Base-by-base conservation (phyloP, 2,888 invertebrate species). In the Tiphia femorata region DNA sequence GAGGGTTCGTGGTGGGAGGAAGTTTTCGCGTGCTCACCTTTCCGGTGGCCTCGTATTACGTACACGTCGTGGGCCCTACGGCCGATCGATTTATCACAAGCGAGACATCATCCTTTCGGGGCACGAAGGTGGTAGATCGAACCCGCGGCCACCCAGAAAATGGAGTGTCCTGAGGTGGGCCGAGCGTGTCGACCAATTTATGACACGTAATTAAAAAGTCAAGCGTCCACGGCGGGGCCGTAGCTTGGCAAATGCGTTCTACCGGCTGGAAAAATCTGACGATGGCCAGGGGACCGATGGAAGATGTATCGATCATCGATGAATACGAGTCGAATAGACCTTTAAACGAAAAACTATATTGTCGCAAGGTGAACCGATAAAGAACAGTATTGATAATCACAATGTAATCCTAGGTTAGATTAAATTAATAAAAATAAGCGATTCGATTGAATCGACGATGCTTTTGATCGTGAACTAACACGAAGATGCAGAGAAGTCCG, bases 151-250 rank as follows among this genome's bases (percentile, higher is more conserved):
- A 79, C 56, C 79, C 78, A 77, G 79, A 79, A 79, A 79, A 79
- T 79, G 60, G 77, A 78, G 72, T 78, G 76, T 78, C 78, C 76
- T 70, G 59, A 55, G 76, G 62, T 72, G 67, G 67, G 67, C 74
- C 70, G 67, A 73, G 75, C 77, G 79, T 77, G 72, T 77, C 77
- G 72, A 62, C 68, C 79, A 76, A 79, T 78, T 79, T 79, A 79
- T 79, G 79, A 78, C 77, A 78, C 68, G 75, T 75, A 78, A 79
- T 79, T 79, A 79, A 78, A 78, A 78, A 79, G 76, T 77, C 76
- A 72, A 72, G 60, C 70, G 70, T 62, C 65, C 64, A 58, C 64
- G 59, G 64, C 67, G 55, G 64, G 62, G 51, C 59, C 67, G 64
- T 69, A 64, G 58, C 64, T 71, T 65, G 64, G 29, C n/a, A 58